Conservation (phyloP, 1,140 invertebrate genomes). For the Trichomalopsis sarcophagae region DNA sequence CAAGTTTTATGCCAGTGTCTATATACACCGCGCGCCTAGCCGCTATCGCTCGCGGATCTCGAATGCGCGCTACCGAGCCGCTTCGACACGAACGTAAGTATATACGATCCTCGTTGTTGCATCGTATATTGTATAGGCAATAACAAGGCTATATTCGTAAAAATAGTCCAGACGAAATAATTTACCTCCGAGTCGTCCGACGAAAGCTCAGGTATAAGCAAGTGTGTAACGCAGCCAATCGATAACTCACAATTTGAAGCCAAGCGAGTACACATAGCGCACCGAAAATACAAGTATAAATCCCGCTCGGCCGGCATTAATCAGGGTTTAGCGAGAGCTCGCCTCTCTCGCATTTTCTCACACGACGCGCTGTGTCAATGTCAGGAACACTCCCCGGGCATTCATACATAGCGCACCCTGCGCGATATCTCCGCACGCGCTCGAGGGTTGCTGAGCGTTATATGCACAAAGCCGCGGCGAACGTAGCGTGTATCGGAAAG, state of each 20-base stretch:
- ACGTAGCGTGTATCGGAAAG: background rate
- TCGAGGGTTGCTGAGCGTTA: background rate
- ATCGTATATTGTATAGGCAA: no score
- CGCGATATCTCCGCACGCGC: background rate
- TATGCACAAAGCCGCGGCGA: conserved; percentile 1
- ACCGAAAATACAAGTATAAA: conserved; percentile 1
- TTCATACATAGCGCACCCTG: background rate
- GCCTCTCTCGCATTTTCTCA: background rate
- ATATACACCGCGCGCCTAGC: no score
- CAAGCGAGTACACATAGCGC: background rate
- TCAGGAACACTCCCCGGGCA: background rate
- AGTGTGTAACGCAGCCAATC: background rate
- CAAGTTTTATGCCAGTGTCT: no score
- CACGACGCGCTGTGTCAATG: conserved; percentile 14
- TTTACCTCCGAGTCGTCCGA: no score
- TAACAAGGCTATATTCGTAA: no score
- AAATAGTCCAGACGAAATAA: no score
- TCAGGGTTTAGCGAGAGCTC: background rate
- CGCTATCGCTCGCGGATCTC: no score
- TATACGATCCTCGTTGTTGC: no score
- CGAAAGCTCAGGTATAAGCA: background rate
- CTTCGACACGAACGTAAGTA: no score
- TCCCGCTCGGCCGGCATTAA: background rate
- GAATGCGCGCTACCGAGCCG: no score
- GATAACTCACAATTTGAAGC: background rate